These are phyloP conservation scores for Erebia aethiops DNA, from an alignment of 2,888 invertebrate species.

Conservation along the genomic window DNA sequence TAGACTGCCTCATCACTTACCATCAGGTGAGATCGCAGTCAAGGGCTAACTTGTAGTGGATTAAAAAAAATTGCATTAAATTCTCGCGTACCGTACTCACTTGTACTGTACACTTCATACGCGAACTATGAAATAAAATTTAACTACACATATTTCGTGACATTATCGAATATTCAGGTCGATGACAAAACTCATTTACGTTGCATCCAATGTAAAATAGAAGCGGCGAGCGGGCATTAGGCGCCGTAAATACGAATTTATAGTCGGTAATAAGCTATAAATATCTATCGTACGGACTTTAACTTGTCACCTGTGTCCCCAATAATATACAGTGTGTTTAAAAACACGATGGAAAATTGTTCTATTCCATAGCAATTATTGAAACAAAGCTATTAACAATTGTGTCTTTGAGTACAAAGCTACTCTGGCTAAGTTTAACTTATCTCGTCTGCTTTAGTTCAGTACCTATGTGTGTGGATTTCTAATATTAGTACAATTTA, in stretches of 20 bases:
- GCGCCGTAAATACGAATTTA: constrained; percentile 73
- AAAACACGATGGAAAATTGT: not conserved
- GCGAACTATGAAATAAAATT: not conserved
- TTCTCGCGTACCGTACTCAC: too few relatives aligned
- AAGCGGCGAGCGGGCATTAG: constrained; percentile 53
- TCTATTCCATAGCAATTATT: too few relatives aligned
- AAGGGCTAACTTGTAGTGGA: too few relatives aligned
- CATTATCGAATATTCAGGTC: constrained; percentile 13
- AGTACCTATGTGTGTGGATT: too few relatives aligned
- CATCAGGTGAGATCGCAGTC: too few relatives aligned
- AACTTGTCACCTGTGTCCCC: constrained; percentile 21
- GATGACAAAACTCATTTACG: constrained; percentile 20
- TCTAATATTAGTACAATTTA: too few relatives aligned
- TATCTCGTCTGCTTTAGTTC: too few relatives aligned
- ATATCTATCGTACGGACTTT: constrained; percentile 32
- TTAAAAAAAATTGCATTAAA: too few relatives aligned
- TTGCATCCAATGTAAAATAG: constrained; percentile 21
- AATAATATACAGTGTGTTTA: not conserved
- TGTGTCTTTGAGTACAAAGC: too few relatives aligned
- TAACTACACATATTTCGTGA: not conserved
- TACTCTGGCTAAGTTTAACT: too few relatives aligned
- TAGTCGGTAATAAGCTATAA: constrained; percentile 52
- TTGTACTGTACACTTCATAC: not conserved
- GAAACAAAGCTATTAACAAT: too few relatives aligned
- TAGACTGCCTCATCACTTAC: too few relatives aligned